These are phyloP conservation scores for Dendrolimus punctatus DNA, from an alignment of 1,140 invertebrate genomes.

Conservation along the genomic window DNA sequence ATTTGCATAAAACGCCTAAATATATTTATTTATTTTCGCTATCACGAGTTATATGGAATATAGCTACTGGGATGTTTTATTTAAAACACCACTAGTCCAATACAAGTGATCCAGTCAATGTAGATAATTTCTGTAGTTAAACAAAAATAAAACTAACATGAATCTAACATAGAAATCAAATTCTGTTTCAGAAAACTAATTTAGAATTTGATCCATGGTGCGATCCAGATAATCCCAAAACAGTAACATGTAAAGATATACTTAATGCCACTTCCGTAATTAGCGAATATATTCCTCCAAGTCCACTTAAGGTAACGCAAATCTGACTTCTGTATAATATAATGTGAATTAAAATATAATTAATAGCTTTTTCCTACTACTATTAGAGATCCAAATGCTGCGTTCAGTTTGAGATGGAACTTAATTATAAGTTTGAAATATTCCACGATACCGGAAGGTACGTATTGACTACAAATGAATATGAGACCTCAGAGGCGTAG, in stretches of 20 bases:
- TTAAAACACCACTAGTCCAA: no score
- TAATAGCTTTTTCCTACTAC: background rate
- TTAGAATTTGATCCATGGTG: slow-evolving; percentile 21
- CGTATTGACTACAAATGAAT: no score
- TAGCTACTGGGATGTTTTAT: no score
- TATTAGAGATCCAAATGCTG: slow-evolving; percentile 21
- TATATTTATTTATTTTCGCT: background rate
- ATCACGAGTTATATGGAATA: no score
- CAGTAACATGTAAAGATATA: slow-evolving; percentile 17
- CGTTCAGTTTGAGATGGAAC: slow-evolving; percentile 16
- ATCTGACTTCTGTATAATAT: no score
- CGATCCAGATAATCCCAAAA: slow-evolving; percentile 23
- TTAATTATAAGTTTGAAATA: slow-evolving; percentile 28
- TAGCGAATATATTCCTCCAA: slow-evolving; percentile 10
- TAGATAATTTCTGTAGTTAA: no score
- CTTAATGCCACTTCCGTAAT: slow-evolving; percentile 16
- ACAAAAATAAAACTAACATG: no score
- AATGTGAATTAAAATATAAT: background rate
- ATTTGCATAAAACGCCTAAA: background rate
- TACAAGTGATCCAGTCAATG: no score
- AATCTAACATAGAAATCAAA: background rate
- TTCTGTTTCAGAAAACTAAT: slow-evolving; percentile 15
- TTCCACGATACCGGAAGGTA: slow-evolving; percentile 24
- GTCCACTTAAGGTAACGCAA: slow-evolving; percentile 16
- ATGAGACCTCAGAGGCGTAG: no score